Evolutionary conservation across 2,797 vertebrate genomes (phyloP).

Genomic region (Oreortyx pictus): DNA sequence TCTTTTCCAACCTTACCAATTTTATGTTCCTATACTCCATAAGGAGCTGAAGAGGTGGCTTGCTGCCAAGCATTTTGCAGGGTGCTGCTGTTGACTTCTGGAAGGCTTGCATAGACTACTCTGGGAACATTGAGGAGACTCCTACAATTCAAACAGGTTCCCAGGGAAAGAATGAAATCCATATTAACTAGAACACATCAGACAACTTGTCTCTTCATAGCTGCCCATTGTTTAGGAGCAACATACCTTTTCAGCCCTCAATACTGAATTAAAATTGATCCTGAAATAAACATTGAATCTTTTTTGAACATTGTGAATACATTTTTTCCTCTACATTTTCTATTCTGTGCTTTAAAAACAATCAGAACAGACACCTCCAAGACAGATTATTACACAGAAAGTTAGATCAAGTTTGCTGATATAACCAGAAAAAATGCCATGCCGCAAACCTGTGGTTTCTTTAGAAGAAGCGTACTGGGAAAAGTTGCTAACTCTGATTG

Average conservation of each 20-base stretch:
- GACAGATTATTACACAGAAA: conserved; percentile 26
- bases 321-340: neutral
- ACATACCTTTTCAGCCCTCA: conserved; percentile 11
- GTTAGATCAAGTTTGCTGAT: conserved; percentile 56
- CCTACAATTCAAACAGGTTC: conserved; percentile 8
- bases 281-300: conserved; percentile 37
- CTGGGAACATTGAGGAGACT: neutral
- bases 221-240: neutral
- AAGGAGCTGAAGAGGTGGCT: neutral
- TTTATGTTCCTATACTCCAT: too few species aligned
- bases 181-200: conserved; percentile 39
- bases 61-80: neutral
- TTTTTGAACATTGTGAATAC: conserved; percentile 22
- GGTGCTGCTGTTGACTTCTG: neutral
- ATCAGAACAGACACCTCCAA: neutral
- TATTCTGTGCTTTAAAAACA: neutral
- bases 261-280: conserved; percentile 47
- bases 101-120: neutral
- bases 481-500: neutral
- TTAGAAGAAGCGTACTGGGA: neutral
- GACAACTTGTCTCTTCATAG: neutral
- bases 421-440: conserved; percentile 67
- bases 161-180: conserved; percentile 19
- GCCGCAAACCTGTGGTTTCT: conserved; percentile 35
- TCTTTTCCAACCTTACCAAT: too few species aligned